These are phyloP conservation scores for Drosophila birchii DNA, from an alignment of 2,888 invertebrate species.

Conservation along the genomic window DNA sequence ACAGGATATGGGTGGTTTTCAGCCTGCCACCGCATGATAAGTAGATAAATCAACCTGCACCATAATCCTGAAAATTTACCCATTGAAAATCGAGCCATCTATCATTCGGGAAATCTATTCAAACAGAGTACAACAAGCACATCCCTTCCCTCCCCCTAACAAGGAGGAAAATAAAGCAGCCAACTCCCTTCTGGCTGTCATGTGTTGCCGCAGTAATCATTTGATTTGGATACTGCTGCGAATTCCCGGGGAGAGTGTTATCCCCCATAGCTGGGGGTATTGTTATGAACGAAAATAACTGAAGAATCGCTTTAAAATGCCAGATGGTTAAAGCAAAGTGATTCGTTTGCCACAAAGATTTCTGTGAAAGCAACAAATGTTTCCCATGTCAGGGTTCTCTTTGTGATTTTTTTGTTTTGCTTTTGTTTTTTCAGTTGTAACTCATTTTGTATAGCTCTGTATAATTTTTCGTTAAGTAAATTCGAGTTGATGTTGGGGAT, in stretches of 20 bases:
- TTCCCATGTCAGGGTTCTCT: slow-evolving; percentile 37
- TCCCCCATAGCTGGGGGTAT: slow-evolving; percentile 15
- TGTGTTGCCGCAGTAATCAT: slow-evolving; percentile 67
- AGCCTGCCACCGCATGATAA: slow-evolving; percentile 5
- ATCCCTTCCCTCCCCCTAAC: background rate
- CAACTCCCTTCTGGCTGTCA: slow-evolving; percentile 48
- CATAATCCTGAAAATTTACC: slow-evolving; percentile 12
- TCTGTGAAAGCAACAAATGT: slow-evolving; percentile 41
- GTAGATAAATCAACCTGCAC: slow-evolving; percentile 31
- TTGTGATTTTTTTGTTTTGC: slow-evolving; percentile 14
- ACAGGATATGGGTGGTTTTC: background rate
- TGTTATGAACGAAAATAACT: slow-evolving; percentile 64
- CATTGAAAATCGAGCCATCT: slow-evolving; percentile 41
- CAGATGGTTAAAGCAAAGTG: slow-evolving; percentile 52
- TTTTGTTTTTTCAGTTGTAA: slow-evolving; percentile 8
- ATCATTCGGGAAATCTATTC: slow-evolving; percentile 40
- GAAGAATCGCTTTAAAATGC: slow-evolving; percentile 46
- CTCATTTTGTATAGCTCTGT: slow-evolving; percentile 24
- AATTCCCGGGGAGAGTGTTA: slow-evolving; percentile 31
- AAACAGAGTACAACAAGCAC: slow-evolving; percentile 24
- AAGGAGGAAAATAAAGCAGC: background rate
- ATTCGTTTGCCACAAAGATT: slow-evolving; percentile 40
- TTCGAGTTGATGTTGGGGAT: slow-evolving; percentile 12
- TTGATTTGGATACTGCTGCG: slow-evolving; percentile 57
- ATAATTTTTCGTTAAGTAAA: slow-evolving; percentile 17